phyloP scores from a whole-genome alignment of 2,797 vertebrate species.

The Tokudaia tokunoshimensis region DNA sequence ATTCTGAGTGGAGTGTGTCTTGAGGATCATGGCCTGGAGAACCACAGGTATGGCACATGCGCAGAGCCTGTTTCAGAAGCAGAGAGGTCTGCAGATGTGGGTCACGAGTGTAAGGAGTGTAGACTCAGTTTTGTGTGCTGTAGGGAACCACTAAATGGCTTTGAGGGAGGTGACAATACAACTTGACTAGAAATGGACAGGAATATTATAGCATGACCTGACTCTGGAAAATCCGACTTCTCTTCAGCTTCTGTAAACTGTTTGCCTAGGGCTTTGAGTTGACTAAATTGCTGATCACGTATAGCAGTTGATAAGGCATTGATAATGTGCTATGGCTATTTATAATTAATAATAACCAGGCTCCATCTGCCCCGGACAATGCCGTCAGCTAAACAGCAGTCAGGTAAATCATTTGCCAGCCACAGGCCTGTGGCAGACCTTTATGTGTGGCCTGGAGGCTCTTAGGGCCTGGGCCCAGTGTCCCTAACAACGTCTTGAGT shows the following conservation, averaged over 20 bases:
- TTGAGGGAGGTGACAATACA: not conserved
- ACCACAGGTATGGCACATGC: not conserved
- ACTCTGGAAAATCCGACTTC: not conserved
- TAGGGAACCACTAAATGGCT: not conserved
- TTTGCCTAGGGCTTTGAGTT: not conserved
- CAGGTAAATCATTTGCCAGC: constrained; percentile 60
- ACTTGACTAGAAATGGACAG: not conserved
- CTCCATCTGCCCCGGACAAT: not conserved
- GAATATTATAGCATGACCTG: not conserved
- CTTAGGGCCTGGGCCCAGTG: not conserved
- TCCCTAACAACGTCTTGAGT: constrained; percentile 4
- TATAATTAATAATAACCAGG: constrained; percentile 63
- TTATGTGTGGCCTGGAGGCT: not conserved
- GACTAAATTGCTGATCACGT: not conserved
- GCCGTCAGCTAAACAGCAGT: constrained; percentile 13
- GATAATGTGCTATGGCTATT: not conserved
- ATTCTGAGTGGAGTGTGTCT: not conserved
- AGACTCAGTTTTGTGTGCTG: not conserved
- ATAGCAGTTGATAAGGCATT: constrained; percentile 8
- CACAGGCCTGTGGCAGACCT: not conserved
- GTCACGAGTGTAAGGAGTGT: not conserved
- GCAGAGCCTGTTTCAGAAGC: not conserved
- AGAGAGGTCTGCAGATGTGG: not conserved
- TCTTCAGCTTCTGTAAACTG: not conserved
- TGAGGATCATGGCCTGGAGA: not conserved